Percentiles rank a stretch among this genome's conserved stretches.
Conservation (phyloP, 2,797 vertebrate species). For the Onychomys torridus region DNA sequence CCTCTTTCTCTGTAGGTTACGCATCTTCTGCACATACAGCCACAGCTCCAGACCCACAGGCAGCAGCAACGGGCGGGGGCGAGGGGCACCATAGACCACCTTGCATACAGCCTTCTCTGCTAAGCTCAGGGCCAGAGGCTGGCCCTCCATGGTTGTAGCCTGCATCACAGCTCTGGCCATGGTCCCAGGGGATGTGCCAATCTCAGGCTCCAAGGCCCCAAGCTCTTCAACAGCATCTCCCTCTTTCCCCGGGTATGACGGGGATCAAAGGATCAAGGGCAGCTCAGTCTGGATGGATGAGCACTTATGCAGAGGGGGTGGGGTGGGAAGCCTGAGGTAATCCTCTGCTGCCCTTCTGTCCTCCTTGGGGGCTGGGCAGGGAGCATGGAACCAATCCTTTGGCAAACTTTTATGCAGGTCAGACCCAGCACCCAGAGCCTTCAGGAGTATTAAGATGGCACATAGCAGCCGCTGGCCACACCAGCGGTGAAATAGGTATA, state of each 20-base stretch:
- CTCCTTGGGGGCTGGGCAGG: not conserved
- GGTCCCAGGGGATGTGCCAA: not conserved
- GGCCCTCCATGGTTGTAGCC: slow-evolving; percentile 77
- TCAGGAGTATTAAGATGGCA: not conserved
- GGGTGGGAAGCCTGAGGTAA: not conserved
- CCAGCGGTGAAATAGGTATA: rapidly evolving
- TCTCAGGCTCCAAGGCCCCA: not conserved
- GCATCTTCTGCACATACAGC: slow-evolving; percentile 88
- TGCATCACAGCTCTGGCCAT: slow-evolving; percentile 77
- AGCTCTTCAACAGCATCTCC: not conserved
- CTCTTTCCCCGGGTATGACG: not conserved
- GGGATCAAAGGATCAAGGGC: slow-evolving; percentile 58
- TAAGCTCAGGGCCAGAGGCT: slow-evolving; percentile 80
- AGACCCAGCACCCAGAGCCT: not conserved
- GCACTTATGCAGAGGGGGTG: not conserved
- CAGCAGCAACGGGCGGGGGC: slow-evolving; percentile 87
- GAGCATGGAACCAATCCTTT: not conserved
- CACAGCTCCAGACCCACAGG: slow-evolving; percentile 90
- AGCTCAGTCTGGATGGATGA: slow-evolving; percentile 44
- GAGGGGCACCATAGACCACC: slow-evolving; percentile 89
- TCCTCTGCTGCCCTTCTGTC: not conserved
- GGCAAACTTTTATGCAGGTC: rapidly evolving
- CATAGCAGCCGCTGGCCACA: rapidly evolving
- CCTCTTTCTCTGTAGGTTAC: slow-evolving; percentile 89
- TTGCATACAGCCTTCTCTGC: slow-evolving; percentile 90